phyloP scores from a whole-genome alignment of 2,888 invertebrate species.

The Thyatira batis region DNA sequence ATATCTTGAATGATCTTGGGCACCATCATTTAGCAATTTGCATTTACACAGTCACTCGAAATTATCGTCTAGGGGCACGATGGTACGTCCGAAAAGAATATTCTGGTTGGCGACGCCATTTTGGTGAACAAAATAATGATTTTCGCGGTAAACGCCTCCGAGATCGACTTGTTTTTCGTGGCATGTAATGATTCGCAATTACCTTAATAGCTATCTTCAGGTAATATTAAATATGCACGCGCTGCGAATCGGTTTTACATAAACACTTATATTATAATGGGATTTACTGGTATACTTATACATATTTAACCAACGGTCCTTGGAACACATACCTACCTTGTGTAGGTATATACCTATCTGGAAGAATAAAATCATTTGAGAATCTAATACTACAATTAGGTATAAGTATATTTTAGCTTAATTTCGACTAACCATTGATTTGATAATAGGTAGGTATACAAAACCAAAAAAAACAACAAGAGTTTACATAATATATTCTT shows the following conservation, averaged over 20 bases:
- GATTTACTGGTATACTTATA: too few relatives aligned
- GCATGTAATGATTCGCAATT: slow-evolving; percentile 59
- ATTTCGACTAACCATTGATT: too few relatives aligned
- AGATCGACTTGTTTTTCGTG: slow-evolving; percentile 46
- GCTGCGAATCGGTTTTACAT: background rate
- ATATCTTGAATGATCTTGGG: slow-evolving; percentile 38
- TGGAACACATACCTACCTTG: background rate
- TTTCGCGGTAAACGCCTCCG: slow-evolving; percentile 52
- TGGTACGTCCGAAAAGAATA: slow-evolving; percentile 40
- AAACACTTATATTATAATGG: background rate
- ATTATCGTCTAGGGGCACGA: slow-evolving; percentile 56
- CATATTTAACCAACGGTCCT: background rate
- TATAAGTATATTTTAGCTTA: too few relatives aligned
- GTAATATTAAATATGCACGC: slow-evolving; percentile 41
- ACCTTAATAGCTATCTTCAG: slow-evolving; percentile 64
- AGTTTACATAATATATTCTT: too few relatives aligned
- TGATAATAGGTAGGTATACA: too few relatives aligned
- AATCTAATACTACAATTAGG: too few relatives aligned
- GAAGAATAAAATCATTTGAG: too few relatives aligned
- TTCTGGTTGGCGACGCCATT: slow-evolving; percentile 50
- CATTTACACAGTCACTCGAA: slow-evolving; percentile 57
- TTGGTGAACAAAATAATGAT: slow-evolving; percentile 61
- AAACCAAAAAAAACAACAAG: background rate
- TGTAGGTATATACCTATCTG: too few relatives aligned
- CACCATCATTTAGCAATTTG: slow-evolving; percentile 62